Percentiles rank a stretch among this genome's conserved stretches.
Evolutionary conservation across 2,113 vertebrate species (phyloP).

Genomic region (Corvus hawaiiensis): DNA sequence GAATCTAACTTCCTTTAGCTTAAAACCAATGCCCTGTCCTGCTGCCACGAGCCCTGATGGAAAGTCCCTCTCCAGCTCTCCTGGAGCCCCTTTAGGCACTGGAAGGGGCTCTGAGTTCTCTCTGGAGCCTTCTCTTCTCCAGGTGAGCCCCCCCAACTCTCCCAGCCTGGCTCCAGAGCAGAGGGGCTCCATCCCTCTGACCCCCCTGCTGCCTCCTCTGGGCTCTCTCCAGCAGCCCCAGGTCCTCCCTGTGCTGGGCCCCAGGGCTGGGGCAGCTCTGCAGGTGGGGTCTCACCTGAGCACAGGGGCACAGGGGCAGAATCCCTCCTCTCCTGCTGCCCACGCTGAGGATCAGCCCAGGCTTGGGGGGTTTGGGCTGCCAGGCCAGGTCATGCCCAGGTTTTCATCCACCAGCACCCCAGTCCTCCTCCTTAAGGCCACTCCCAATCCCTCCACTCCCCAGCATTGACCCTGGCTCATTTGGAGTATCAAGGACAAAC

Average conservation of each 20-base stretch:
- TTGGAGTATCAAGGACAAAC: neutral
- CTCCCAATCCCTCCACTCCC: neutral
- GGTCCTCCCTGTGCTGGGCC: too few relatives aligned
- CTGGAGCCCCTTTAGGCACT: neutral
- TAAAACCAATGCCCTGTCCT: neutral
- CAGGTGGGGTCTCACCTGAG: neutral
- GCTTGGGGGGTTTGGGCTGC: neutral
- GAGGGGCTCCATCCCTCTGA: neutral
- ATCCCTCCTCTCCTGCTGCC: neutral
- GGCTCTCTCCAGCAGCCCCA: neutral
- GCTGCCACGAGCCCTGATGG: neutral
- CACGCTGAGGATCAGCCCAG: neutral
- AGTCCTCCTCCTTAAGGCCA: neutral
- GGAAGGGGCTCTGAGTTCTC: rapidly evolving
- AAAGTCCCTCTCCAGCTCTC: neutral
- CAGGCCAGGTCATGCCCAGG: neutral
- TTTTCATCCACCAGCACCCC: neutral
- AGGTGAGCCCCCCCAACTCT: neutral
- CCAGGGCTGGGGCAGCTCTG: neutral
- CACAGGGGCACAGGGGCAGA: neutral
- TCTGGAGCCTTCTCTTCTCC: neutral
- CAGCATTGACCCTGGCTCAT: rapidly evolving
- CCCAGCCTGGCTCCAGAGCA: neutral
- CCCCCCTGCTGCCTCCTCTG: neutral
- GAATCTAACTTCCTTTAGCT: neutral